Base-by-base conservation (phyloP, 2,113 vertebrate genomes). In the Acrocephalus arundinaceus region DNA sequence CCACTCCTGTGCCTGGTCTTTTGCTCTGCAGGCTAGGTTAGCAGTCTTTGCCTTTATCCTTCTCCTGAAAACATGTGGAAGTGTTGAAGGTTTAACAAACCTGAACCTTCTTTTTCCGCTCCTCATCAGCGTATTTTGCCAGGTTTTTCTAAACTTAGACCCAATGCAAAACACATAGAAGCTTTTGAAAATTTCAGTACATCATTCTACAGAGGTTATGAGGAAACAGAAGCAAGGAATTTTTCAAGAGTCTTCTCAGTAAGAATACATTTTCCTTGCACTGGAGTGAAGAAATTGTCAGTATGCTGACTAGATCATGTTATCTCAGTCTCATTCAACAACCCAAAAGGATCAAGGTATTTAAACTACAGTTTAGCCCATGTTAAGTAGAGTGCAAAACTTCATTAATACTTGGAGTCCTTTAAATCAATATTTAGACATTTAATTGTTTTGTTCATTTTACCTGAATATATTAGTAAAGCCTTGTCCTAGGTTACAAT, bases 371-470 rank as follows among this genome's bases (percentile, higher is more conserved):
- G 62, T 93, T 90, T 95, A 97, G 96, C 67, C 84, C 59, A 30
- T 92, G 90, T 92, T 96, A 94, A 97, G 78, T 57, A 87, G 87
- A 87, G 33, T 97, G 90, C 80, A 97, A 97, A 98, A 95, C 96
- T 97, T 96, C 91, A 95, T 97, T 98, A 98, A 95, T 96, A 98
- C 89, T 93, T 95, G 83, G 87, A 98, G 85, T 58, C 97, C 71
- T 97, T 98, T 93, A 98, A 97, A 98, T 97, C 93, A 98, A 98
- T 98, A 98, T 98, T 98, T 98, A 98, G 97, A 97, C 93, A 96
- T 97, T 97, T 97, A 97, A 98, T 98, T 96, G 97, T 97, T 98
- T 97, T 98, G 77, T 96, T 98, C 94, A 95, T 98, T 98, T 98
- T 97, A 97, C 94, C 95, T 97, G 93, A 97, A 97, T 97, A 94